phyloP scores from a whole-genome alignment of 1,140 invertebrate species.

The Temnothorax longispinosus region DNA sequence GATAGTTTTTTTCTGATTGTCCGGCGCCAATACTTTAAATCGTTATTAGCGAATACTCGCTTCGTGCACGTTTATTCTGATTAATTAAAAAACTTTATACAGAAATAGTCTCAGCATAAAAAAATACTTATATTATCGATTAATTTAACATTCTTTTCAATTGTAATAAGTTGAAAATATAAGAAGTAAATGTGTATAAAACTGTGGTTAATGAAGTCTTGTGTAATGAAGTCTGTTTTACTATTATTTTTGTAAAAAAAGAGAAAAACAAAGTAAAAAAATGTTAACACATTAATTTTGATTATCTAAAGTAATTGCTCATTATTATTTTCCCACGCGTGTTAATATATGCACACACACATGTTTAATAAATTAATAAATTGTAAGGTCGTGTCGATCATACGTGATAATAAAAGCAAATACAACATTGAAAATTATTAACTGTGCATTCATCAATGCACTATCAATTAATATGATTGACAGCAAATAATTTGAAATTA shows the following conservation, averaged over 20 bases:
- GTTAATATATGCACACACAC: background rate
- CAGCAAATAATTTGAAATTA: conserved; percentile 8
- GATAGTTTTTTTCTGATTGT: conserved; percentile 18
- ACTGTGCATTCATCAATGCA: background rate
- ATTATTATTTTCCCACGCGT: background rate
- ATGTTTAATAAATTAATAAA: conserved; percentile 1
- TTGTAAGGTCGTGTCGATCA: background rate
- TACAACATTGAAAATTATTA: background rate
- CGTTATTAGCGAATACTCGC: conserved; percentile 5
- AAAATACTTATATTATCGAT: background rate
- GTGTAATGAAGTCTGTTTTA: background rate
- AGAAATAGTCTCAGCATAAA: background rate
- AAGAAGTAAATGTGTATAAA: background rate
- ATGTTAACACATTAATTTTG: background rate
- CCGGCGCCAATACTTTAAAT: background rate
- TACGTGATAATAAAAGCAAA: background rate
- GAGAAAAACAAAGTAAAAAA: background rate
- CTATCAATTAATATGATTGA: background rate
- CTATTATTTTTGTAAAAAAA: background rate
- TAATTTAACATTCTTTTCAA: background rate
- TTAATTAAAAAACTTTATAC: background rate
- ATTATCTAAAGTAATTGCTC: background rate
- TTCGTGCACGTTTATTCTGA: background rate
- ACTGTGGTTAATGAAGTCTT: background rate
- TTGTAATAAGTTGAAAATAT: background rate